Base-by-base conservation (phyloP, 2,797 vertebrate genomes). In the Nannoperca australis region DNA sequence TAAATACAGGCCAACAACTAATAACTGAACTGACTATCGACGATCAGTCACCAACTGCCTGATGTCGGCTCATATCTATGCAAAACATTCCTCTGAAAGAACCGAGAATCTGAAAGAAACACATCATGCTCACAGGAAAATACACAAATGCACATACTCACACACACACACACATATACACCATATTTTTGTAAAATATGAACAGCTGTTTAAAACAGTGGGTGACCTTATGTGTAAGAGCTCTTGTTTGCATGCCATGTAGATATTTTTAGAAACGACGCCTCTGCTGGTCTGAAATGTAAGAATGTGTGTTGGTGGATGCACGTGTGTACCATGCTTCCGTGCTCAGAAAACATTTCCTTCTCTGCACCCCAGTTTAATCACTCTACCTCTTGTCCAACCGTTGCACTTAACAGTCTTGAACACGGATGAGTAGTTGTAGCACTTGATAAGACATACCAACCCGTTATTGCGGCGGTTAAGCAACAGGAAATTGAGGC, bases 231-330 rank as follows among this genome's bases (percentile, higher is more conserved):
- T 50, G 85, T 70, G 74, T 78, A 53, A 70, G 73, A 81, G 79
- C 66, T 67, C 88, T 86, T 89, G 86, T 91, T 86, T 90, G 89
- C 88, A 87, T 90, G 83, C 85, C 82, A 66, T 53, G 59, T 15
- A 75, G 82, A 68, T 93, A 94, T 91, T 90, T 86, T 90, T 93
- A 91, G 91, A 76, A 74, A 71, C 62, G 50, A 73, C 82, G 47
- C 79, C 71, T 80, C 75, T 15, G 77, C 71, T 20, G 17, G 44
- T 68, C 83, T 86, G 85, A 86, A 83, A 87, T 67, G 36, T 78
- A 77, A 59, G 85, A 84, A 75, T 64, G 77, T 30, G 54, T 73
- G 82, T 77, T 55, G 67, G 73, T 62, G 65, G 68, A 45, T 60
- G 78, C 73, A 76, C 83, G 78, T 32, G 27, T 68, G 64, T 73